Evolutionary conservation across 2,888 invertebrate species (phyloP).

Genomic region (Synanthedon myopaeformis): DNA sequence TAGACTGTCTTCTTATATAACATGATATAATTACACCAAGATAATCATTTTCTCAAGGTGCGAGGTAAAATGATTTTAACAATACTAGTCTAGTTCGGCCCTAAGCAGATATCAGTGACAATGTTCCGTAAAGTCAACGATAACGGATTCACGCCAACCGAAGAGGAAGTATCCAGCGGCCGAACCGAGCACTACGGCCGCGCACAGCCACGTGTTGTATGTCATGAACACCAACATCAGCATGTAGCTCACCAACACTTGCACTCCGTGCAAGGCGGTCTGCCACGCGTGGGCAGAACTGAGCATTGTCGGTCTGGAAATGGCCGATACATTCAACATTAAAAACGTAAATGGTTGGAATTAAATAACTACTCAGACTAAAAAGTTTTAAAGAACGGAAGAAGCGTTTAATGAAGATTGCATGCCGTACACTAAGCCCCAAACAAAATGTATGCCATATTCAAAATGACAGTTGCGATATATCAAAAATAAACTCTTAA

Average conservation of each 20-base stretch:
- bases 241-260: constrained; percentile 91
- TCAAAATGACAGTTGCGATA: no score
- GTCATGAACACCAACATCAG: constrained; percentile 98
- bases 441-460: no score
- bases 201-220: constrained; percentile 93
- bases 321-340: no score
- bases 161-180: constrained; percentile 94
- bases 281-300: constrained; percentile 87
- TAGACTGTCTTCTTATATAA: constrained; percentile 43
- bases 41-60: constrained; percentile 36
- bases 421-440: no score
- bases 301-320: constrained; percentile 84
- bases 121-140: constrained; percentile 95
- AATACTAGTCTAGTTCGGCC: constrained; percentile 29
- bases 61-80: constrained; percentile 29
- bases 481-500: no score
- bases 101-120: constrained; percentile 78
- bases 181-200: constrained; percentile 89
- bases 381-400: no score
- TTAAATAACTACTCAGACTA: no score
- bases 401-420: no score
- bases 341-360: no score
- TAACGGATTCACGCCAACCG: constrained; percentile 94
- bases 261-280: constrained; percentile 88
- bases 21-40: constrained; percentile 45